These are phyloP conservation scores for Sisyra terminalis DNA, from an alignment of 2,888 invertebrate genomes.

Conservation along the genomic window DNA sequence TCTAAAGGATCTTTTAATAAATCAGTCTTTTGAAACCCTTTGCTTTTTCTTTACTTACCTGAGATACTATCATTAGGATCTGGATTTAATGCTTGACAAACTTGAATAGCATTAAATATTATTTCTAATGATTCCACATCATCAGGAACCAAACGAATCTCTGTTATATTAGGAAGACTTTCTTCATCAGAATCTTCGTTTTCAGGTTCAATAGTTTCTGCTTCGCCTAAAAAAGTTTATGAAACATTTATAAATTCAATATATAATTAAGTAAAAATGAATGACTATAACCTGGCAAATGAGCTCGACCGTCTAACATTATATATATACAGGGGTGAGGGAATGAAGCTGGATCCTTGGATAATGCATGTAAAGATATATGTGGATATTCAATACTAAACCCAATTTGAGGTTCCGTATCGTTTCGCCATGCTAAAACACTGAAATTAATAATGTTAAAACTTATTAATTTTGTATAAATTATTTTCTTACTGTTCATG, in stretches of 20 bases:
- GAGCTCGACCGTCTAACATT: slow-evolving; percentile 6
- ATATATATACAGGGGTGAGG: slow-evolving; percentile 8
- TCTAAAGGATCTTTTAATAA: too few species aligned
- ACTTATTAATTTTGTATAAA: background rate
- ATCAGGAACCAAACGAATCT: slow-evolving; percentile 6
- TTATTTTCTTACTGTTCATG: slow-evolving; percentile 4
- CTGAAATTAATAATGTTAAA: background rate
- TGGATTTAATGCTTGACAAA: slow-evolving; percentile 7
- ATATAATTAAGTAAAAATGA: background rate
- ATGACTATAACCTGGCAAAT: slow-evolving; percentile 5
- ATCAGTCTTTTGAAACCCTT: too few species aligned
- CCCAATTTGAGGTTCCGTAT: slow-evolving; percentile 1
- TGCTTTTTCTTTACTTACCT: slow-evolving; percentile 1
- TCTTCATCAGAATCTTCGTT: slow-evolving; percentile 1
- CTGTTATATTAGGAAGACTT: background rate
- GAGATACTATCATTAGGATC: slow-evolving; percentile 6
- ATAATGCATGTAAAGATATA: slow-evolving; percentile 8
- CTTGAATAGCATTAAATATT: slow-evolving; percentile 5
- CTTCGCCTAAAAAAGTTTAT: too few species aligned
- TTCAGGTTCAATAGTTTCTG: slow-evolving; percentile 1
- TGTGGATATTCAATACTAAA: slow-evolving; percentile 7
- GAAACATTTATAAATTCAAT: background rate
- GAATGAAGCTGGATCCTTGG: slow-evolving; percentile 3
- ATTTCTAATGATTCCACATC: slow-evolving; percentile 4
- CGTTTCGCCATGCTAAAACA: slow-evolving; percentile 6